Conservation (phyloP, 1,140 invertebrate species). For the Mya arenaria region DNA sequence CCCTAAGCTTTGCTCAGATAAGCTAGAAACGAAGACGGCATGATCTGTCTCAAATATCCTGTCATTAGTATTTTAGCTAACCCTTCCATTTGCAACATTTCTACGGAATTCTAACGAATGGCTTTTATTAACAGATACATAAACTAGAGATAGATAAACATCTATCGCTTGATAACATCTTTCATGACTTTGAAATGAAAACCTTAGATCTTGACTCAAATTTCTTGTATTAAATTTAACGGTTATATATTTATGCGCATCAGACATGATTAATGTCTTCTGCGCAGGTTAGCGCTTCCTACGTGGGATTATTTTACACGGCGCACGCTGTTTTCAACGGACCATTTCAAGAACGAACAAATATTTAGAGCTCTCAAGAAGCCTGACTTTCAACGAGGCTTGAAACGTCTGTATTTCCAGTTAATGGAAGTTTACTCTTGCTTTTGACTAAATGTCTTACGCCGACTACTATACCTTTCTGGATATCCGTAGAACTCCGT, state of each 20-base stretch:
- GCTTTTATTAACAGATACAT: slow-evolving; percentile 3
- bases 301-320: slow-evolving; percentile 44
- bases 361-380: slow-evolving; percentile 26
- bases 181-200: slow-evolving; percentile 38
- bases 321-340: slow-evolving; percentile 40
- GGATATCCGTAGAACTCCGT: too few species aligned
- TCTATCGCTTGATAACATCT: slow-evolving; percentile 46
- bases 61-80: not conserved
- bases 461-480: too few species aligned
- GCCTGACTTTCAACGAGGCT: slow-evolving; percentile 27
- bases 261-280: slow-evolving; percentile 37
- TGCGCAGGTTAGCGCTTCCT: slow-evolving; percentile 20
- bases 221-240: slow-evolving; percentile 50
- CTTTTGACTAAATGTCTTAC: too few species aligned
- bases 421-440: too few species aligned
- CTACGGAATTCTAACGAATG: not conserved
- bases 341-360: slow-evolving; percentile 41
- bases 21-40: not conserved
- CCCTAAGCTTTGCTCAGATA: not conserved
- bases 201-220: slow-evolving; percentile 36
- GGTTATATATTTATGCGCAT: slow-evolving; percentile 36
- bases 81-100: not conserved
- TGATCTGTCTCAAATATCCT: not conserved
- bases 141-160: slow-evolving; percentile 21
- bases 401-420: too few species aligned